Base-by-base conservation (phyloP, 2,888 invertebrate genomes). In the Stomorhina lunata region DNA sequence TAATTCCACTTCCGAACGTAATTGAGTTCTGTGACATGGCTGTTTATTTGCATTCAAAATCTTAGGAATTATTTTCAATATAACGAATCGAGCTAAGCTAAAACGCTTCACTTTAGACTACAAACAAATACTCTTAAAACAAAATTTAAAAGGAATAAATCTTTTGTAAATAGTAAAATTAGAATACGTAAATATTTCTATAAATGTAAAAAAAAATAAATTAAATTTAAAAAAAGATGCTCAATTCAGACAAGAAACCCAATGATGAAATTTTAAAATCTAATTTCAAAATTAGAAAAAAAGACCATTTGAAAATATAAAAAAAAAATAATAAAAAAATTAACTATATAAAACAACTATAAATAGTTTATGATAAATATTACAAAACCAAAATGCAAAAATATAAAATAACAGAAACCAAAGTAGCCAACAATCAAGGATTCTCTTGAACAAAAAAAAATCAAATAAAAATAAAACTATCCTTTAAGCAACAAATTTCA, bases 391-490 rank as follows among this genome's bases (percentile, higher is more conserved):
- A 34, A 27, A 32, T 2, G 4, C 34, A 4, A 29, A 40, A 59
- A 2, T 57, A 50, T 55, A 32, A 37, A 61, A 17, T 20, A 34
- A 72, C 12, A 34, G 34, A 61, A 59, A 25, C 45, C 45, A 55
- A 55, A 57, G 32, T 66, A 65, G 45, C 10, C 48, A 57, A 66
- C 29, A 59, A 59, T 59, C 57, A 59, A 48, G 37, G 29, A 59
- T 25, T 77, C n/a, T 57, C 43, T 37, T 25, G 29, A 10, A 25
- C 9, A 22, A 15, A 59, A 65, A n/a, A 1, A 22, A 72, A 57
- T 27, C 2, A 20, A 55, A 40, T 2, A 15, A 17, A 57, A 57
- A 32, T 48, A 17, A 85, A 83, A n/a, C n/a, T n/a, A n/a, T 86
- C 84, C 84, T 15, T 53, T 17, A 25, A 63, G 29, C 61, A 59